These are phyloP conservation scores for Leptogaster cylindrica DNA, from an alignment of 2,888 invertebrate genomes.

Conservation along the genomic window DNA sequence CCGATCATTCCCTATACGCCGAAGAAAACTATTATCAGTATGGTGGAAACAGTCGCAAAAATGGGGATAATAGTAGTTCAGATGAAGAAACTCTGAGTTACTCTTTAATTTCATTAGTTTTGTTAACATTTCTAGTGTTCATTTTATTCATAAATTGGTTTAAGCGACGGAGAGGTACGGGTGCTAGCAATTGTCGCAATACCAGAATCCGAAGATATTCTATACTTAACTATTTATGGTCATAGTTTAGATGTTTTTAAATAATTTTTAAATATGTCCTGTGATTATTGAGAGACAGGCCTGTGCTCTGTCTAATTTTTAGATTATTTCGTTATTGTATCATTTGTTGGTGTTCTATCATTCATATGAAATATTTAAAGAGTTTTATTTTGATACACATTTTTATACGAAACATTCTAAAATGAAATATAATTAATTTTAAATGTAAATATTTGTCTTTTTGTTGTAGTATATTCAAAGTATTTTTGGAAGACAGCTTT, in stretches of 20 bases:
- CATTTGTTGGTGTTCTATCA: slow-evolving; percentile 5
- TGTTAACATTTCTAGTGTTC: slow-evolving; percentile 52
- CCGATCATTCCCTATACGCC: slow-evolving; percentile 48
- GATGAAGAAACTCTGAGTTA: slow-evolving; percentile 51
- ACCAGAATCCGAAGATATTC: slow-evolving; percentile 40
- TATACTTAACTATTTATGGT: slow-evolving; percentile 47
- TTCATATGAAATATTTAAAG: slow-evolving; percentile 11
- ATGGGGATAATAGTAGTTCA: slow-evolving; percentile 17
- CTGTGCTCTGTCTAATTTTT: slow-evolving; percentile 1
- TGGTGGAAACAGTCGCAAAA: neutral
- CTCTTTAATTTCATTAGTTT: slow-evolving; percentile 51
- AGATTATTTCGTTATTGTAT: neutral
- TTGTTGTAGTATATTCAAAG: no score
- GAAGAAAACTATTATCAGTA: slow-evolving; percentile 47
- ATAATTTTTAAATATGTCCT: neutral
- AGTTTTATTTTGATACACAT: slow-evolving; percentile 37
- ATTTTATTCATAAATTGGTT: slow-evolving; percentile 53
- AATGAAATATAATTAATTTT: neutral
- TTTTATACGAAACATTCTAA: slow-evolving; percentile 18
- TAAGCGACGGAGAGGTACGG: slow-evolving; percentile 49
- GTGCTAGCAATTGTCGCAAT: slow-evolving; percentile 43
- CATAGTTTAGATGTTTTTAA: slow-evolving; percentile 30
- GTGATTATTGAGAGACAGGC: neutral
- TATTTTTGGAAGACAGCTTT: no score
- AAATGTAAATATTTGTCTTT: neutral